Base-by-base conservation (phyloP, 2,797 vertebrate species). In the Tadarida brasiliensis region DNA sequence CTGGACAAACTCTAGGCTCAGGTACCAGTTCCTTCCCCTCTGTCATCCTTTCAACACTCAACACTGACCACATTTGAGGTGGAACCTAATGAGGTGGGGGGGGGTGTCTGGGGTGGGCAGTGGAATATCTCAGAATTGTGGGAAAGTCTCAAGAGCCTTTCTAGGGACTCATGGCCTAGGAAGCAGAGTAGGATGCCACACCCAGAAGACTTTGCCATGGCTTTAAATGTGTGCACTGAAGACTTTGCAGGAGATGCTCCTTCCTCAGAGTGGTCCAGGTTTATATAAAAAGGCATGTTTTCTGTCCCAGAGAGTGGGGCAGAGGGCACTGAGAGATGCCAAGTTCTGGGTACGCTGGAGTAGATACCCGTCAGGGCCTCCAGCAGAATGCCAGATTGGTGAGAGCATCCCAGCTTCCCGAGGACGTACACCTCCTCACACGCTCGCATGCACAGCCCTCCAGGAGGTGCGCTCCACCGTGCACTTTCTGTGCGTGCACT, bases 1-100 rank as follows among this genome's bases (percentile, higher is more conserved):
- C 97, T 99, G 99, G 99, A 99, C 99, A 96, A 93, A 98, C 98
- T 33, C 87, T 99, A 99, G 99, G 98, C 98, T 98, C 99, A 99
- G 99, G 99, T 99, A 99, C 98, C 98, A 98, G 71, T 87, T 98
- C 90, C 87, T 83, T 68, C 93, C 95, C 96, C 92, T 98, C 98
- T 98, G 12, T 97, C 96, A 92, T 96, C 97, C 94, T 97, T 97
- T 93, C 97, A 88, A 68, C 97, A 80, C 93, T 94, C 91, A 97
- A 85, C 96, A 81, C 96, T 73, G 70, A 73, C 73, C 96, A 93
- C 97, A 56, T 78, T 83, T 97, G 87, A 96, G 49, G 47, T 33
- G 90, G 85, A 96, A 77, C 96, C 84, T 68, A 84, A 97, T 95
- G 95, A 97, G 96, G 97, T 98, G 97, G 98, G 98, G 97, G 98